Evolutionary conservation across 1,140 invertebrate genomes (phyloP), one percentile per base, ranked within the genome.

Genomic region (Anastatus disparis): DNA sequence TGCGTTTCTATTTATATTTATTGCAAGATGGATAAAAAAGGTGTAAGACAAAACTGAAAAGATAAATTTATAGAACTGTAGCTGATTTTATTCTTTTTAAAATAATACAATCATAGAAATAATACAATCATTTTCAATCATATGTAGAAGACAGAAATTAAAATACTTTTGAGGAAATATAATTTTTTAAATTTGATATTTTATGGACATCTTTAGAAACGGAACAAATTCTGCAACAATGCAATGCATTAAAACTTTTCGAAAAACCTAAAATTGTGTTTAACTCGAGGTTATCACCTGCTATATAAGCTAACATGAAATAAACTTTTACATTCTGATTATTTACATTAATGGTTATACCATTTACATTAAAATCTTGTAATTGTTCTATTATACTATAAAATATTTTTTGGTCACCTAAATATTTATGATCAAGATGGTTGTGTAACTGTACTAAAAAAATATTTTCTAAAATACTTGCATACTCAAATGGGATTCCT

Each of bases 401-500:
- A 29, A 70, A 70, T 26, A 70, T 42, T 12, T 2, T 26, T 31
- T 62, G 26, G 42, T 70, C 62, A 2, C 42, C 31, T 52, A 40
- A 52, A 10, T 1, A 9, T 31, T 40, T 44, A 27, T 62, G 48
- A 55, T 70, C 50, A 50, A 3, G 1, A 13, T 35, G 12, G 3
- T 53, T 52, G 26, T 70, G 56, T 4, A 70, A 35, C 44, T 70
- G 67, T 9, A 53, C 13, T 26, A 70, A 26, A 53, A 70, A 70
- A 27, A 62, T 70, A 62, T 70, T 70, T 42, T 70, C 56, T 42
- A 70, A 44, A 9, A 42, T 7, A 62, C 58, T 70, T 2, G n/a
- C 1, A 62, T 38, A 70, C 15, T 31, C 12, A 1, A 7, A 1
- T 44, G 67, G 67, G 3, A 70, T 40, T 4, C 56, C 59, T 53